These are phyloP conservation scores for Gymnocephalus cernua DNA, from an alignment of 2,113 vertebrate species.

Conservation along the genomic window DNA sequence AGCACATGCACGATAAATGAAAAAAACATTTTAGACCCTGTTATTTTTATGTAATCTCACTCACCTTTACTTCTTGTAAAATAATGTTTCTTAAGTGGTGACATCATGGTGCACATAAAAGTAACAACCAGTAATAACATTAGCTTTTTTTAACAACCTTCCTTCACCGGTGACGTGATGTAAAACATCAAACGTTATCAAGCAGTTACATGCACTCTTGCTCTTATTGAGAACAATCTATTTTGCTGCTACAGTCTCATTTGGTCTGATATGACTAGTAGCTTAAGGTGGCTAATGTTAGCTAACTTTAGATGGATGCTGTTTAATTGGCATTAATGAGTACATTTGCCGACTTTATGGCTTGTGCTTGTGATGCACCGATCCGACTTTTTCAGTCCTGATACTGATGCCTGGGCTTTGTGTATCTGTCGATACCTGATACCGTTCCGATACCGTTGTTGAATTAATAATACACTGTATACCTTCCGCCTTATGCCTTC, in stretches of 20 bases:
- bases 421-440: too few species aligned
- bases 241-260: too few species aligned
- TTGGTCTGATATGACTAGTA: too few species aligned
- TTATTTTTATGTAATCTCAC: neutral
- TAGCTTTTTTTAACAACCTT: neutral
- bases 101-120: neutral
- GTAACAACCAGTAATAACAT: neutral
- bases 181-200: neutral
- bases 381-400: too few species aligned
- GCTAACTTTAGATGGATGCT: neutral
- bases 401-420: too few species aligned
- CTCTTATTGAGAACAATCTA: too few species aligned
- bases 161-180: neutral
- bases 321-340: neutral
- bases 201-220: too few species aligned
- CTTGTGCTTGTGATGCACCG: too few species aligned
- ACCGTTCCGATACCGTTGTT: too few species aligned
- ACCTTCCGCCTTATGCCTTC: too few species aligned
- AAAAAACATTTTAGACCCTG: neutral
- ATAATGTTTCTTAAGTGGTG: neutral
- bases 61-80: neutral
- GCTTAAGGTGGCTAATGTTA: neutral
- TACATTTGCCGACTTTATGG: neutral
- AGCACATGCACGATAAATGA: neutral
- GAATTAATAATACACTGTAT: too few species aligned